These are phyloP conservation scores for Botia almorhae DNA, from an alignment of 2,797 vertebrate genomes.

Conservation along the genomic window DNA sequence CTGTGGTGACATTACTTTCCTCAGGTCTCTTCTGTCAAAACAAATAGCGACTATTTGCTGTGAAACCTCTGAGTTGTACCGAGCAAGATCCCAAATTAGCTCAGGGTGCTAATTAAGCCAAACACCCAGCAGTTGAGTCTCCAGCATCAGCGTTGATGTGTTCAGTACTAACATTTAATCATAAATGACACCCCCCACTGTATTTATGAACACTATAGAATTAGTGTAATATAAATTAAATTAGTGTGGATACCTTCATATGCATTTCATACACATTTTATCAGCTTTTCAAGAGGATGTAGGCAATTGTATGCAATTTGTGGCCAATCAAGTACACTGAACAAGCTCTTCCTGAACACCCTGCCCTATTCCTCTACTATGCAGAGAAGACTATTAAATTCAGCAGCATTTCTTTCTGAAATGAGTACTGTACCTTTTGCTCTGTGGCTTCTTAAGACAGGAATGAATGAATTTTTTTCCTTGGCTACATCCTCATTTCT, in stretches of 20 bases:
- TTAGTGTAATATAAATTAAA: too few species aligned
- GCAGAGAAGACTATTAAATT: not conserved
- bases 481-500: not conserved
- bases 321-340: not conserved
- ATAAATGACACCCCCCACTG: not conserved
- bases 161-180: not conserved
- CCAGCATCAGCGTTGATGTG: not conserved
- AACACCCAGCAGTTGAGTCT: not conserved
- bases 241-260: not conserved
- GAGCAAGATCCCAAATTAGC: not conserved
- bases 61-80: not conserved
- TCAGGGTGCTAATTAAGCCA: not conserved
- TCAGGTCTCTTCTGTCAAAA: too few species aligned
- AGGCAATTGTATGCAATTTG: constrained; percentile 1
- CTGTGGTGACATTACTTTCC: too few species aligned
- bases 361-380: not conserved
- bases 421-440: not conserved
- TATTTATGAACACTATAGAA: not conserved
- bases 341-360: not conserved
- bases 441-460: not conserved
- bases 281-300: not conserved
- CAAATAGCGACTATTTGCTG: not conserved
- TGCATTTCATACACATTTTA: not conserved
- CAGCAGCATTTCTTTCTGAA: not conserved
- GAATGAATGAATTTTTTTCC: not conserved